Evolutionary conservation across 2,888 invertebrate species (phyloP), one percentile per base, ranked within the genome.

Genomic region (Anoplius nigerrimus): DNA sequence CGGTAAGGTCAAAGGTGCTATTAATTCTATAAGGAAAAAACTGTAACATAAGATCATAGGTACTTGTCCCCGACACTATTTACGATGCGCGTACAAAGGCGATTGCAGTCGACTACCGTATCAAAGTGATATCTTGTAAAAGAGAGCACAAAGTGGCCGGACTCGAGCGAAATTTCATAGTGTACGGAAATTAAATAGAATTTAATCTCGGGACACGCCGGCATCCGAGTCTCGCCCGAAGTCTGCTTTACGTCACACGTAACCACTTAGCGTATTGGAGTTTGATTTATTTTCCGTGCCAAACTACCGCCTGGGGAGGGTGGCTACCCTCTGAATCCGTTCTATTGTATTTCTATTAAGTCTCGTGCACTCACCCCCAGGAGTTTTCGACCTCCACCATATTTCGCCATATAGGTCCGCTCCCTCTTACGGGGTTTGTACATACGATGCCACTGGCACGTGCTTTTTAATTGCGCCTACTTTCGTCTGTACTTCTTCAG

Each of bases 211-310:
- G 71, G 71, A 62, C 72, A 54, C 58, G 65, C 68, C 55, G 59
- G 71, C 54, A 66, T 65, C 53, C 65, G 62, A 62, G 57, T 21
- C 16, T 56, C 57, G 45, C 57, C 61, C 59, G 56, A 77, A 82
- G 83, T 87, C 88, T 88, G 88, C 84, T 88, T 86, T 88, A 82
- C 82, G 86, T 88, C 88, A 85, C 79, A 80, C 84, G 79, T 85
- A 84, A 89, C 87, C 88, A 88, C 89, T 89, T 89, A 88, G 85
- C 87, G 86, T 89, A 89, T 89, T 89, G 86, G 85, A 87, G 87
- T 88, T 88, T 89, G 88, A 89, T 89, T 88, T 89, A 89, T 88
- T 84, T 86, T 84, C 76, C 81, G 80, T 73, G 82, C 80, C 82
- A 82, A 86, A 86, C 83, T 80, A 79, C 81, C 83, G 84, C 80